Evolutionary conservation across 2,888 invertebrate genomes (phyloP).

Genomic region (Drosophila merina): DNA sequence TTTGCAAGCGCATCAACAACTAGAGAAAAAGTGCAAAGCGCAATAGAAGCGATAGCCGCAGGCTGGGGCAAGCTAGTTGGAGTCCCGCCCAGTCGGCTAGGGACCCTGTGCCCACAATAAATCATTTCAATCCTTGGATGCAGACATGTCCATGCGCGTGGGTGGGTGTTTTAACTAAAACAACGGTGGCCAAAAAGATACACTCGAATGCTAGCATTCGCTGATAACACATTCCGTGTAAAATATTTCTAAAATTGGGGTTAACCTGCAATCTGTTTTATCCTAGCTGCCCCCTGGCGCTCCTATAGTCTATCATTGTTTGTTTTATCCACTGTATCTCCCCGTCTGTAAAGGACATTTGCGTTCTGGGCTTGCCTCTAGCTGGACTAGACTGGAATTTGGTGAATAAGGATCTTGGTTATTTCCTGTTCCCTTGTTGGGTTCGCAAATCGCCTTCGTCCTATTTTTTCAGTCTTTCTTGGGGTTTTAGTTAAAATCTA

Average conservation of each 20-base stretch:
- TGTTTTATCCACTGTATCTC: conserved; percentile 15
- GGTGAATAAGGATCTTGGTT: too few species aligned
- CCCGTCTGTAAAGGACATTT: too few species aligned
- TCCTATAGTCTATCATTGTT: conserved; percentile 33
- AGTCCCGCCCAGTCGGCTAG: conserved; percentile 19
- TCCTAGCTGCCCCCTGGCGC: conserved; percentile 6
- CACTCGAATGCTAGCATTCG: conserved; percentile 64
- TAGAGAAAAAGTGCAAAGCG: conserved; percentile 20
- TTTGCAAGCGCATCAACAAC: conserved; percentile 59
- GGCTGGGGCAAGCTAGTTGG: background rate
- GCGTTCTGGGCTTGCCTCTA: too few species aligned
- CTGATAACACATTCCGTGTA: conserved; percentile 74
- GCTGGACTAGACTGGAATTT: too few species aligned
- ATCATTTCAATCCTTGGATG: conserved; percentile 44
- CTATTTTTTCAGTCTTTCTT: too few species aligned
- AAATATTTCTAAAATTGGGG: conserved; percentile 71
- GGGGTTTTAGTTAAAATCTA: too few species aligned
- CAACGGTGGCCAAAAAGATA: conserved; percentile 48
- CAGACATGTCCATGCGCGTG: background rate
- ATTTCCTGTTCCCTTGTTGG: too few species aligned
- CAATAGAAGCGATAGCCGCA: conserved; percentile 2
- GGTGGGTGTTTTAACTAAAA: conserved; percentile 37
- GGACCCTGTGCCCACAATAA: conserved; percentile 53
- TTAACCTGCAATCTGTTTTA: conserved; percentile 51
- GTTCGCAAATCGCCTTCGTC: too few species aligned